Conservation (phyloP, 2,113 vertebrate genomes). For the Vombatus ursinus region DNA sequence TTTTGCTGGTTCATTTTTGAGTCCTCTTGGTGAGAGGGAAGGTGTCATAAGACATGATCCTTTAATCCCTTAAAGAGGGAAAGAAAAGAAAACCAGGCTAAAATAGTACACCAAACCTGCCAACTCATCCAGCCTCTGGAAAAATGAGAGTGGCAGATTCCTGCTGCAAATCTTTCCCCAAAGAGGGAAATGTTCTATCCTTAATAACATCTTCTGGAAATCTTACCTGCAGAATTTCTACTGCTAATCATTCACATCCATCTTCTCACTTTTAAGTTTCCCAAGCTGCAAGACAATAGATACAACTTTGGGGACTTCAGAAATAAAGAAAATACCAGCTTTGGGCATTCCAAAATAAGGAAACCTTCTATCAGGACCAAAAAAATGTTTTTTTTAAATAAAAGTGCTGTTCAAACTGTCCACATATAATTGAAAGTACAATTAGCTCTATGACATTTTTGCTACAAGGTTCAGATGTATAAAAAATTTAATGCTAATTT, state of each 20-base stretch:
- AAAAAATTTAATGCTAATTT: background rate
- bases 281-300: constrained; percentile 29
- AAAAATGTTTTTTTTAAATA: background rate
- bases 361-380: background rate
- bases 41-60: constrained; percentile 32
- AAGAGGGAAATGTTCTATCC: constrained; percentile 34
- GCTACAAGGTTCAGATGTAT: too few relatives aligned
- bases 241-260: constrained; percentile 15
- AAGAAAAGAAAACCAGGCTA: constrained; percentile 26
- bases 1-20: background rate
- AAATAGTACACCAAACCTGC: background rate
- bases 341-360: background rate
- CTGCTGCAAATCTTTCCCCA: constrained; percentile 16
- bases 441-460: background rate
- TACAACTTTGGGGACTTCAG: constrained; percentile 36
- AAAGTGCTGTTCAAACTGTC: background rate
- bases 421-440: background rate
- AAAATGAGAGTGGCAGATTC: constrained; percentile 15
- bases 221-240: constrained; percentile 1
- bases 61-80: constrained; percentile 46
- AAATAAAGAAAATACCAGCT: background rate
- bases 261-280: constrained; percentile 38
- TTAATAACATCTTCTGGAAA: constrained; percentile 33
- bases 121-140: constrained; percentile 24
- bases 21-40: constrained; percentile 42